Conservation (phyloP, 2,888 invertebrate species). For the Helobdella robusta region DNA sequence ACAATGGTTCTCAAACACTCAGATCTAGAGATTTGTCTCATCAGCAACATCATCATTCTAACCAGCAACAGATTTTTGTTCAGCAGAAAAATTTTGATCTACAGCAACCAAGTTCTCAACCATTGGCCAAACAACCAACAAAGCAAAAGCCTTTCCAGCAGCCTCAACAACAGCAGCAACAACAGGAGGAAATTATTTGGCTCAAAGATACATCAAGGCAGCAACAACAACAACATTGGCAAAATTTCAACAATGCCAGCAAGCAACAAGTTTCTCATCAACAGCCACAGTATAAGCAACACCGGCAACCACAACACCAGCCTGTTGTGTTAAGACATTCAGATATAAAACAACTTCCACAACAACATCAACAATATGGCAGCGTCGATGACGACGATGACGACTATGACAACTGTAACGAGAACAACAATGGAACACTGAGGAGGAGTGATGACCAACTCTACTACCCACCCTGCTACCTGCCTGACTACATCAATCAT, state of each 20-base stretch:
- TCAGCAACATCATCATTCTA: slow-evolving; percentile 7
- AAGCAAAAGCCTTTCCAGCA: slow-evolving; percentile 1
- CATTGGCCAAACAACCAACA: too few relatives aligned
- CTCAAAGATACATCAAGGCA: background rate
- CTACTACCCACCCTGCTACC: slow-evolving; percentile 1
- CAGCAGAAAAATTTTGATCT: too few relatives aligned
- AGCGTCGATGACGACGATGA: slow-evolving; percentile 2
- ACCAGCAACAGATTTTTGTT: too few relatives aligned
- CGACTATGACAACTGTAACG: background rate
- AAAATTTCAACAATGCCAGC: background rate
- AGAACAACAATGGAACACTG: slow-evolving; percentile 1
- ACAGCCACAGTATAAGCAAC: slow-evolving; percentile 1
- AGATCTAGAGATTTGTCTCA: slow-evolving; percentile 16
- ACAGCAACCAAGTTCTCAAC: too few relatives aligned
- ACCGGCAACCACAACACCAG: background rate
- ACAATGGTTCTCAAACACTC: slow-evolving; percentile 12
- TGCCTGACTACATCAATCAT: slow-evolving; percentile 24
- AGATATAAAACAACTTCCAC: too few relatives aligned
- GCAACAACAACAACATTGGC: background rate
- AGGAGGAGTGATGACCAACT: slow-evolving; percentile 13
- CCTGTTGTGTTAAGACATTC: background rate
- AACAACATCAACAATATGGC: too few relatives aligned
- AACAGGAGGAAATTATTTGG: too few relatives aligned
- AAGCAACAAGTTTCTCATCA: background rate
- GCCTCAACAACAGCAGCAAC: slow-evolving; percentile 9